A percentile compares a stretch with the other conserved stretches of the same genome.
These are phyloP conservation scores for Eupithecia vulgata DNA, from an alignment of 2,888 invertebrate species.

Conservation along the genomic window DNA sequence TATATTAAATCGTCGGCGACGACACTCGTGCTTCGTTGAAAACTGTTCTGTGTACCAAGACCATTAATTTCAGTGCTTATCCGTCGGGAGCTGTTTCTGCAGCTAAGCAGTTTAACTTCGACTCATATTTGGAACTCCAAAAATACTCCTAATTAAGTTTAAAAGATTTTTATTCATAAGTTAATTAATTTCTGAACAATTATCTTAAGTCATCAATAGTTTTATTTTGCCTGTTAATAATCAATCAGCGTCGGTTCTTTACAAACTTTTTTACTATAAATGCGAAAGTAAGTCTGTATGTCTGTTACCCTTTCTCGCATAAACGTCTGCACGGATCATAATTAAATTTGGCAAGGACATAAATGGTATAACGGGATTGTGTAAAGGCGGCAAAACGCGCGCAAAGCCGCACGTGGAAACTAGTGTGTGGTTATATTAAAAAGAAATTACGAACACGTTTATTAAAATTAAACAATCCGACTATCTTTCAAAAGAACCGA, in stretches of 20 bases:
- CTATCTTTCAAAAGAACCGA: background rate
- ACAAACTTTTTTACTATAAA: too few relatives aligned
- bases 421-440: background rate
- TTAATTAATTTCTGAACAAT: too few relatives aligned
- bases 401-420: background rate
- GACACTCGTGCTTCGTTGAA: background rate
- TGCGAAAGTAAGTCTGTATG: too few relatives aligned
- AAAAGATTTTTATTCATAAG: background rate
- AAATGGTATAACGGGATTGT: background rate
- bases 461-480: background rate
- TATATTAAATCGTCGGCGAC: background rate
- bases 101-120: conserved; percentile 17
- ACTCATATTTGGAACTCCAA: background rate
- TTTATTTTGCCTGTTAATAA: too few relatives aligned
- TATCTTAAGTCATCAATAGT: too few relatives aligned
- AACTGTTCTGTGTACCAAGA: conserved; percentile 1
- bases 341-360: background rate
- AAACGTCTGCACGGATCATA: background rate
- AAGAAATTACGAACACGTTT: too few relatives aligned
- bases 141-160: background rate
- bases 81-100: conserved; percentile 38
- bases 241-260: too few relatives aligned
- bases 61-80: conserved; percentile 39
- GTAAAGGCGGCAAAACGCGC: background rate
- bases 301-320: background rate